These are phyloP conservation scores for Opisthocomus hoazin DNA, from an alignment of 2,113 vertebrate genomes.

Conservation along the genomic window DNA sequence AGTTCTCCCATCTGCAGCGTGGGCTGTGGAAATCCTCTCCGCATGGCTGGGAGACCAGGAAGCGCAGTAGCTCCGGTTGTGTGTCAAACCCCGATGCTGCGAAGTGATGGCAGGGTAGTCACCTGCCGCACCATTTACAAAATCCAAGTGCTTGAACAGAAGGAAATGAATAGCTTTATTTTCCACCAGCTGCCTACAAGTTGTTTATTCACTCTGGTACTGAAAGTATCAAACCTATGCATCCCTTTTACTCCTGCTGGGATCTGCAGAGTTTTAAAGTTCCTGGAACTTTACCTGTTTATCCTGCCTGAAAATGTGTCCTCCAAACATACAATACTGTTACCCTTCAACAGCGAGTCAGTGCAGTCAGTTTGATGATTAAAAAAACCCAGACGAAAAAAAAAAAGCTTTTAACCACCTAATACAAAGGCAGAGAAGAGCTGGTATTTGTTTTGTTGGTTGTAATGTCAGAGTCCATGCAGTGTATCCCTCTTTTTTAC, in stretches of 20 bases:
- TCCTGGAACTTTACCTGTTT: background rate
- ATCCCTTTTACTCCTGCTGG: background rate
- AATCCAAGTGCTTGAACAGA: background rate
- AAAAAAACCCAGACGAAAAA: background rate
- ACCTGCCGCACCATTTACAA: background rate
- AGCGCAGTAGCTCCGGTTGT: background rate
- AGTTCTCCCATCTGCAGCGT: background rate
- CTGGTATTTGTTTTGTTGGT: background rate
- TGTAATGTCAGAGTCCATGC: background rate
- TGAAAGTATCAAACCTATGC: background rate
- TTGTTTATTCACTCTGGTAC: background rate
- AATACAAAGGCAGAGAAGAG: background rate
- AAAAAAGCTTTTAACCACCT: background rate
- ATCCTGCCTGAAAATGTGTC: background rate
- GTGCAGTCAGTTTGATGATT: background rate
- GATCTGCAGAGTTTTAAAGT: background rate
- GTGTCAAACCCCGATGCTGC: background rate
- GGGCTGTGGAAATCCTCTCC: background rate
- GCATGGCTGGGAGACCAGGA: background rate
- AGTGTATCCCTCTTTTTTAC: background rate
- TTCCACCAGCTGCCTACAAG: background rate
- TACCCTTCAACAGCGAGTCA: background rate
- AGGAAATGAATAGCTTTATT: background rate
- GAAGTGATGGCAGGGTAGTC: background rate
- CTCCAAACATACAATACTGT: background rate